These are phyloP conservation scores for Pseudomyrmex concolor DNA, from an alignment of 1,140 invertebrate species.

Conservation along the genomic window DNA sequence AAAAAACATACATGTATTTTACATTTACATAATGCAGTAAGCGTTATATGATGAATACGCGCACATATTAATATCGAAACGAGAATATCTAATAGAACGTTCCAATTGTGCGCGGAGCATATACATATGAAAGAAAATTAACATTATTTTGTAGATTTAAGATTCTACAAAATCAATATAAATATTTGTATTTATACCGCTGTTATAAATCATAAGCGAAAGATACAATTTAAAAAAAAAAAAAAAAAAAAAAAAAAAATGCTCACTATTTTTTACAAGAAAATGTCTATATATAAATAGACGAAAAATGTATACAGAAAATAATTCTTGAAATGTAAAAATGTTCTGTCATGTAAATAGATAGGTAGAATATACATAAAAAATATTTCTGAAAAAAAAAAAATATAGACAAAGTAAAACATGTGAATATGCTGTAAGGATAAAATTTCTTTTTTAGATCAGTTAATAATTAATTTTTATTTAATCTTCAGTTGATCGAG, in stretches of 20 bases:
- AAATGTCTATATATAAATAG: slow-evolving; percentile 37
- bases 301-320: background rate
- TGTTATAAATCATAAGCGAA: slow-evolving; percentile 26
- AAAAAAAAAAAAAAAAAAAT: background rate
- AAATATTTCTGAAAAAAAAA: too few species aligned
- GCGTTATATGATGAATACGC: slow-evolving; percentile 1
- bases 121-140: background rate
- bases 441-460: slow-evolving; percentile 46
- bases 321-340: too few species aligned
- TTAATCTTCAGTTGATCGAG: slow-evolving; percentile 53
- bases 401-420: too few species aligned
- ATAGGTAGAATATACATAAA: too few species aligned
- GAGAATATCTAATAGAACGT: slow-evolving; percentile 33
- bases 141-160: slow-evolving; percentile 14
- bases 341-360: too few species aligned
- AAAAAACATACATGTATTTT: slow-evolving; percentile 16
- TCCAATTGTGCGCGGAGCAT: slow-evolving; percentile 47
- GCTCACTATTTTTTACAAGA: slow-evolving; percentile 54
- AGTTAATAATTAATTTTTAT: slow-evolving; percentile 66
- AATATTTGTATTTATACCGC: slow-evolving; percentile 34
- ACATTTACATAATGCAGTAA: slow-evolving; percentile 26
- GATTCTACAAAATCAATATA: slow-evolving; percentile 30
- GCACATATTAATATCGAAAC: slow-evolving; percentile 45
- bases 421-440: slow-evolving; percentile 46
- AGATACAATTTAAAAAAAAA: background rate